phyloP scores from a whole-genome alignment of 2,797 vertebrate genomes.

The Cephalopachus bancanus region DNA sequence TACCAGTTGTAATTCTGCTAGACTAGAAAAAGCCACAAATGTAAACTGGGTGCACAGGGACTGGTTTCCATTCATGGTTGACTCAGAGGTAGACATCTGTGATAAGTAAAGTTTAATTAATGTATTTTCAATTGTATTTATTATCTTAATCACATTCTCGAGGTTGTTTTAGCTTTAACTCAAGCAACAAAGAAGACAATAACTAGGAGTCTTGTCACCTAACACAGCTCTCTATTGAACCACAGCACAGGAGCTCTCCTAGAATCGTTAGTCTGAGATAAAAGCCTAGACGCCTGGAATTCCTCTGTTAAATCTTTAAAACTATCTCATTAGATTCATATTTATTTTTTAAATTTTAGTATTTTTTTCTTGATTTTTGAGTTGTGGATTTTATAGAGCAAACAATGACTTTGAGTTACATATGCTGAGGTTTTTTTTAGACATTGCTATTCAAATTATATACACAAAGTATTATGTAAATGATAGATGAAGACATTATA shows the following conservation, averaged over 20 bases:
- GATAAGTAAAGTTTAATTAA: neutral
- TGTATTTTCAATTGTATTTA: no score
- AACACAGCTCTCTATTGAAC: neutral
- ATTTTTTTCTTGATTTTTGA: neutral
- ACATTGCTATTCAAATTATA: neutral
- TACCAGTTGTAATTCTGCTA: conserved; percentile 59
- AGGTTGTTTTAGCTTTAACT: no score
- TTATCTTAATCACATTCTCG: no score
- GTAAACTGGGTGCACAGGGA: conserved; percentile 75
- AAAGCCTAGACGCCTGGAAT: neutral
- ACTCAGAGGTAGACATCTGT: conserved; percentile 37
- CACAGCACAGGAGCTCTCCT: neutral
- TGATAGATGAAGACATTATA: neutral
- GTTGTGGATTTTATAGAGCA: neutral
- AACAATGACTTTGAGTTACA: neutral
- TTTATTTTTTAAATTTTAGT: neutral
- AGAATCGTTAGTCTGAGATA: neutral
- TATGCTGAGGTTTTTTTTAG: neutral
- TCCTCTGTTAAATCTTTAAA: neutral
- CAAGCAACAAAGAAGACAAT: neutral
- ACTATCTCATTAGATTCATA: neutral
- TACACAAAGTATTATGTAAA: neutral
- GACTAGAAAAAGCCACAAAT: conserved; percentile 79
- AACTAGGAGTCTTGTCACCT: neutral
- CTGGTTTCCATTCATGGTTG: conserved; percentile 57